A percentile compares a stretch with the other conserved stretches of the same genome.
These are phyloP conservation scores for Aegypius monachus DNA, from an alignment of 2,113 vertebrate species.

Conservation along the genomic window DNA sequence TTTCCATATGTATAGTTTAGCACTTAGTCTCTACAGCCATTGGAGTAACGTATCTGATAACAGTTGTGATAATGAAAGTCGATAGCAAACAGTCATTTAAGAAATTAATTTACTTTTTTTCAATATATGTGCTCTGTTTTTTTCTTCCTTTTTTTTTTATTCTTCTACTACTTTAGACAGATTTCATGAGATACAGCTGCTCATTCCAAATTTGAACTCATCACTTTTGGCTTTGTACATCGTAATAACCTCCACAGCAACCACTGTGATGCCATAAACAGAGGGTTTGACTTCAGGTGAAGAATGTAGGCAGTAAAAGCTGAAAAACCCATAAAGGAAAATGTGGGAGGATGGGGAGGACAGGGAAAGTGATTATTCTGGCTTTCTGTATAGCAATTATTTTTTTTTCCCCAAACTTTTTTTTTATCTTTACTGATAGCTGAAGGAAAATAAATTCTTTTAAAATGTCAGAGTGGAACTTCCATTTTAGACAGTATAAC, in stretches of 20 bases:
- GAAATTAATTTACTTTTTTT: neutral
- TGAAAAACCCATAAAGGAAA: slow-evolving; percentile 18
- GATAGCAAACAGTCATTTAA: neutral
- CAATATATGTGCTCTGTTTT: neutral
- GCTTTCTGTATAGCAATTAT: neutral
- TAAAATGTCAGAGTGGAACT: neutral
- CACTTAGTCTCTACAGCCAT: neutral
- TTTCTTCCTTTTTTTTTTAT: neutral
- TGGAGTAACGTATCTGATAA: neutral
- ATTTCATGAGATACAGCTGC: neutral
- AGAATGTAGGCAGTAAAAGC: slow-evolving; percentile 40
- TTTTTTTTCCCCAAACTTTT: neutral
- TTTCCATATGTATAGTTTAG: neutral
- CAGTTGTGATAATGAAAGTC: neutral
- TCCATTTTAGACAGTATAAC: neutral
- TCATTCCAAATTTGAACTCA: neutral
- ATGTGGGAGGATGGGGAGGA: slow-evolving; percentile 12
- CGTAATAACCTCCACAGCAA: slow-evolving; percentile 5
- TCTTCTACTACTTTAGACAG: neutral
- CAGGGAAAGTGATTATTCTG: slow-evolving; percentile 30
- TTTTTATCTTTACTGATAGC: neutral
- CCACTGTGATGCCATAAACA: slow-evolving; percentile 39
- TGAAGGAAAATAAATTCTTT: neutral
- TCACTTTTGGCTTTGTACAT: slow-evolving; percentile 13
- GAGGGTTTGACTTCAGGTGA: slow-evolving; percentile 47